phyloP scores from a whole-genome alignment of 2,888 invertebrate species.

The Synergus japonicus region DNA sequence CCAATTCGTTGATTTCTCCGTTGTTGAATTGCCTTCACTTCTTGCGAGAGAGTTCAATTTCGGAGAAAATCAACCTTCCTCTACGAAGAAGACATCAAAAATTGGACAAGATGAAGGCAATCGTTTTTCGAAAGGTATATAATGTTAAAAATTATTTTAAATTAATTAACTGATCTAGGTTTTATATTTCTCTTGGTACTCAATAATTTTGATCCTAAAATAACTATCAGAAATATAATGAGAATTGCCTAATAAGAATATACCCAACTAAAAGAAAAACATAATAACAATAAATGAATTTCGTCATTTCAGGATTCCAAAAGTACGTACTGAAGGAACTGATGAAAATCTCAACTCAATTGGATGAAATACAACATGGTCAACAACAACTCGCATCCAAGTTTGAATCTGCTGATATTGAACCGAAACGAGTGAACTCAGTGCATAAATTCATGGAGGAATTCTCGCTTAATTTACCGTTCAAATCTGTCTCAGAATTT shows the following conservation, averaged over 20 bases:
- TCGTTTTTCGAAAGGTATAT: constrained; percentile 20
- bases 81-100: background rate
- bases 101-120: background rate
- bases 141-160: background rate
- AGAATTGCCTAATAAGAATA: too few species aligned
- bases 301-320: background rate
- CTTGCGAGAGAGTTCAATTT: constrained; percentile 7
- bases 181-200: too few species aligned
- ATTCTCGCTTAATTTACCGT: constrained; percentile 25
- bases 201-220: background rate
- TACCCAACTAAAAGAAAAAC: background rate
- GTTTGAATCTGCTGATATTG: background rate
- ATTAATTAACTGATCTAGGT: background rate
- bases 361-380: constrained; percentile 10
- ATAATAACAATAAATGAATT: background rate
- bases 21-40: constrained; percentile 3
- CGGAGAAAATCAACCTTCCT: background rate
- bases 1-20: constrained; percentile 17
- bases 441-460: constrained; percentile 19
- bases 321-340: constrained; percentile 21
- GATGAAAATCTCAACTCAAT: constrained; percentile 12
- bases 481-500: constrained; percentile 18
- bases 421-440: background rate
- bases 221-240: background rate
- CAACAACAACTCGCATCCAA: constrained; percentile 9